Conservation (phyloP, 2,113 vertebrate genomes). For the Lethenteron reissneri region DNA sequence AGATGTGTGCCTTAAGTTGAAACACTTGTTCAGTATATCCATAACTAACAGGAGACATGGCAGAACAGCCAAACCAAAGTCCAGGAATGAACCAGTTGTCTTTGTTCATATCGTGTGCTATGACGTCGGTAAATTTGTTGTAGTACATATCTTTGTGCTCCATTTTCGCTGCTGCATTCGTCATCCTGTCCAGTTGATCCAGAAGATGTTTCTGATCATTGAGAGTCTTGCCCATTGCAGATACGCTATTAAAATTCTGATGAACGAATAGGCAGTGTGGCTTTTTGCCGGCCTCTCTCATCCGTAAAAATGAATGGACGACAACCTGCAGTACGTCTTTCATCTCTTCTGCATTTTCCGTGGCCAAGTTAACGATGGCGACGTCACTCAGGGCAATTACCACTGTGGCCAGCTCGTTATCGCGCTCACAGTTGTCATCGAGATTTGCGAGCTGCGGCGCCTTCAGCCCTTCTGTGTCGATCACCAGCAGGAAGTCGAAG, state of each 20-base stretch:
- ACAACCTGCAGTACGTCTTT: slow-evolving; percentile 6
- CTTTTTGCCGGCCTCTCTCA: slow-evolving; percentile 23
- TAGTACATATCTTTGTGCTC: slow-evolving; percentile 22
- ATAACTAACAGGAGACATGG: slow-evolving; percentile 13
- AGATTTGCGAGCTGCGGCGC: slow-evolving; percentile 11
- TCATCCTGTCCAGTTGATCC: slow-evolving; percentile 26
- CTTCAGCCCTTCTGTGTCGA: slow-evolving; percentile 15
- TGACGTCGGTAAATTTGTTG: slow-evolving; percentile 9
- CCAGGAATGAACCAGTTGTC: slow-evolving; percentile 8
- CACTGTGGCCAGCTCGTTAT: slow-evolving; percentile 34
- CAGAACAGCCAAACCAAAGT: slow-evolving; percentile 3
- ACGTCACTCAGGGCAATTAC: slow-evolving; percentile 35
- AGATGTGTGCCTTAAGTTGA: slow-evolving; percentile 20
- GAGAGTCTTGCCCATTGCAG: slow-evolving; percentile 24
- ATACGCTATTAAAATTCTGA: slow-evolving; percentile 30
- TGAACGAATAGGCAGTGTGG: slow-evolving; percentile 36
- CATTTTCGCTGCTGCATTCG: slow-evolving; percentile 22
- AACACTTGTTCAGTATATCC: slow-evolving; percentile 22
- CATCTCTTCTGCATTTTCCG: slow-evolving; percentile 7
- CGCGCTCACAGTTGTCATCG: slow-evolving; percentile 16
- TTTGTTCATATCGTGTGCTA: slow-evolving; percentile 3
- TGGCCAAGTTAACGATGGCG: slow-evolving; percentile 30
- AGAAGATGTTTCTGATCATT: slow-evolving; percentile 23
- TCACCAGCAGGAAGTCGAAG: slow-evolving; percentile 19
- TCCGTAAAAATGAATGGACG: slow-evolving; percentile 7